Conservation (phyloP, 1,140 invertebrate genomes). For the Euura saliciscinereae region DNA sequence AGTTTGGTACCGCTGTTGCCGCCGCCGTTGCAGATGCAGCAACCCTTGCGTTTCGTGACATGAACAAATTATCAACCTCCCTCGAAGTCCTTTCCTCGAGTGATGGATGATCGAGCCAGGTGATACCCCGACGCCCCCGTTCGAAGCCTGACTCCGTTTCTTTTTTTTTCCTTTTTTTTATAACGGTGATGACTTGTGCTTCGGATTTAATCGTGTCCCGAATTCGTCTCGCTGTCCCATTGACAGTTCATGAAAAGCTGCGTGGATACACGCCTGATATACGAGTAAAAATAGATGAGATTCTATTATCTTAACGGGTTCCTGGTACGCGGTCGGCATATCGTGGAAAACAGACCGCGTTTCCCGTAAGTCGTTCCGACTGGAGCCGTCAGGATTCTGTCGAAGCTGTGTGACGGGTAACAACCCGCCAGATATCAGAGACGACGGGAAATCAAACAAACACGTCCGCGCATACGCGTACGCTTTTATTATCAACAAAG, state of each 20-base stretch:
- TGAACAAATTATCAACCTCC: slow-evolving; percentile 41
- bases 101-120: slow-evolving; percentile 51
- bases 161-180: slow-evolving; percentile 9
- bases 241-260: slow-evolving; percentile 10
- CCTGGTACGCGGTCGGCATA: not conserved
- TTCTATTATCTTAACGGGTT: slow-evolving; percentile 7
- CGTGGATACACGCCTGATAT: not conserved
- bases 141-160: not conserved
- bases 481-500: slow-evolving; percentile 17
- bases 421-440: slow-evolving; percentile 13
- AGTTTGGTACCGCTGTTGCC: not conserved
- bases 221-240: slow-evolving; percentile 10
- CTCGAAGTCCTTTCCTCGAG: slow-evolving; percentile 18
- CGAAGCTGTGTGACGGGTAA: not conserved
- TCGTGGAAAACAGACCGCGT: slow-evolving; percentile 6
- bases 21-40: slow-evolving; percentile 9
- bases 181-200: slow-evolving; percentile 8
- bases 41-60: slow-evolving; percentile 34
- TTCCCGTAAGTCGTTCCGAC: slow-evolving; percentile 1
- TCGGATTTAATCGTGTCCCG: slow-evolving; percentile 11
- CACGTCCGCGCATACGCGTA: slow-evolving; percentile 10
- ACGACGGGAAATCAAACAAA: slow-evolving; percentile 15
- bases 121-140: slow-evolving; percentile 40
- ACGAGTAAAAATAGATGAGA: not conserved
- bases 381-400: not conserved